Base-by-base conservation (phyloP, 2,888 invertebrate genomes). In the Drosophila niveifrons region DNA sequence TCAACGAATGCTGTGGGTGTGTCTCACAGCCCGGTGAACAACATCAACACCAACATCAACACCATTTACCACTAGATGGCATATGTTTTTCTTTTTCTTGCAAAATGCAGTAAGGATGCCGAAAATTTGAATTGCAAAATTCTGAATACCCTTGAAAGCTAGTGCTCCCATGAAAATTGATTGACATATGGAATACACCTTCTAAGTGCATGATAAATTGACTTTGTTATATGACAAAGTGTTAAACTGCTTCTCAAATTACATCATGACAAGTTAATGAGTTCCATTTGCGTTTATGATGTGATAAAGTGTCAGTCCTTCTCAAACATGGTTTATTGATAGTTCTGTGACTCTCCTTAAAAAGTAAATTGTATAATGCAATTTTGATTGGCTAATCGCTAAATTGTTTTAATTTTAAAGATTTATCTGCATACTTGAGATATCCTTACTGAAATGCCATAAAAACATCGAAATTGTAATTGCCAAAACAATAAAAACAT, bases 11-110 rank as follows among this genome's bases (percentile, higher is more conserved):
- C 65, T 65, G 73, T 72, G 72, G 71, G 78, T 74, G 78, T 80
- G 78, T 80, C 77, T 56, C 31, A 62, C 58, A 73, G 64, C 41
- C 34, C 10, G 51, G 63, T 50, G 48, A 64, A 63, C 82, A 65
- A 58, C 72, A 70, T 62, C 72, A 69, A 51, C 70, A 61, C 62
- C 69, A 72, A 66, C 78, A 67, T 46, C 57, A 71, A 78, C 80
- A 78, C 56, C 72, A 77, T 75, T 70, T 75, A 66, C 64, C 66
- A 74, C 84, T 79, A 85, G 82, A 81, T 68, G 78, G 66, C 81
- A 74, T 57, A 72, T 70, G 59, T 72, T 87, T 81, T 83, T 31
- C 2, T 2, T 31, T 31, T 41, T 13, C 13, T 15, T 62, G 66
- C 55, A 53, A 78, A 75, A 51, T 63, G 72, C 39, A 41, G 58